phyloP scores from a whole-genome alignment of 2,797 vertebrate genomes.

The Galagoides demidoff region DNA sequence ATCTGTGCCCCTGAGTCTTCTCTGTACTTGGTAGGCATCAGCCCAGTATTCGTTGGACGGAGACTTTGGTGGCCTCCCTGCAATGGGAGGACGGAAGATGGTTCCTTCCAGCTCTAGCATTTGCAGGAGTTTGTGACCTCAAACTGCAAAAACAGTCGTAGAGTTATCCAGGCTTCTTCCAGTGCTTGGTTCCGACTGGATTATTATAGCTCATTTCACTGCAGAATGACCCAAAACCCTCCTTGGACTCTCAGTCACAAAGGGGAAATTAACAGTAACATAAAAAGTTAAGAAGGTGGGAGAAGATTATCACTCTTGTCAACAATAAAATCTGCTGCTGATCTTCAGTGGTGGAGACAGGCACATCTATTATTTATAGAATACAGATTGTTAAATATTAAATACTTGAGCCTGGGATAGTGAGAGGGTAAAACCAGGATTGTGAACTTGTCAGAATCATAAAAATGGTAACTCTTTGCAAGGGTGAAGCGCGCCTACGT shows the following conservation, averaged over 20 bases:
- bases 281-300: slow-evolving; percentile 84
- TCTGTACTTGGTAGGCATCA: neutral
- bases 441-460: slow-evolving; percentile 76
- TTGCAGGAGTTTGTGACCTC: neutral
- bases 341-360: slow-evolving; percentile 82
- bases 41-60: too few species aligned
- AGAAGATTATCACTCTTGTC: slow-evolving; percentile 82
- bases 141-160: neutral
- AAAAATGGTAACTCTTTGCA: slow-evolving; percentile 71
- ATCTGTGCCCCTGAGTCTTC: neutral
- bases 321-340: slow-evolving; percentile 85
- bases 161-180: slow-evolving; percentile 23
- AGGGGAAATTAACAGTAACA: slow-evolving; percentile 84
- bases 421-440: slow-evolving; percentile 82
- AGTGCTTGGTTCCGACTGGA: neutral
- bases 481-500: slow-evolving; percentile 67
- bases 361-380: slow-evolving; percentile 85
- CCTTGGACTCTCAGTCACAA: slow-evolving; percentile 58
- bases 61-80: neutral
- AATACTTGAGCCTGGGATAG: slow-evolving; percentile 85
- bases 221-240: slow-evolving; percentile 56
- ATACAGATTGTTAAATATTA: slow-evolving; percentile 86
- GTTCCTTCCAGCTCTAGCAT: neutral
- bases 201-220: slow-evolving; percentile 62
- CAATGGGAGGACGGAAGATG: neutral